A percentile compares a stretch with the other conserved stretches of the same genome.
Conservation (phyloP, 2,113 vertebrate genomes). For the Pionites leucogaster region DNA sequence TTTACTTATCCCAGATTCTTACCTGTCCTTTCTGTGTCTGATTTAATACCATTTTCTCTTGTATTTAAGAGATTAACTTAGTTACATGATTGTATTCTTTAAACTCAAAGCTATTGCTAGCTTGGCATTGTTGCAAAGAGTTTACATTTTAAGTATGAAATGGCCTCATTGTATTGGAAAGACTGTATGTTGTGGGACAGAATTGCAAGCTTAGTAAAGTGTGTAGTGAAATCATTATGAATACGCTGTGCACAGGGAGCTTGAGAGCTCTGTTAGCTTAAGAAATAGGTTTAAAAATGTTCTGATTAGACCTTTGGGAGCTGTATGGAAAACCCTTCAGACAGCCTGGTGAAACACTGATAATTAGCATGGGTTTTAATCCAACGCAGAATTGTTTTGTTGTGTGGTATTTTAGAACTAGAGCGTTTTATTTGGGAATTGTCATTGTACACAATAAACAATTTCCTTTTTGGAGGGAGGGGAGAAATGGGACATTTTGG, state of each 20-base stretch:
- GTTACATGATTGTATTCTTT: neutral
- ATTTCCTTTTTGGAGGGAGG: neutral
- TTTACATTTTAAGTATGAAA: neutral
- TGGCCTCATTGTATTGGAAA: neutral
- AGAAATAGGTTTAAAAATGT: conserved; percentile 28
- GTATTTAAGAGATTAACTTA: neutral
- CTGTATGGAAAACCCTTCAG: neutral
- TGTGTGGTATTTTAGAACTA: neutral
- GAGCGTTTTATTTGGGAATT: neutral
- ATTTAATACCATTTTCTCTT: neutral
- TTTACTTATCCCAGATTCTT: neutral
- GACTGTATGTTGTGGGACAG: neutral
- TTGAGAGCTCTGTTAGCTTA: conserved; percentile 30
- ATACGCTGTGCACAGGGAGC: neutral
- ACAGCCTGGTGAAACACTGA: conserved; percentile 1
- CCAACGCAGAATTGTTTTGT: neutral
- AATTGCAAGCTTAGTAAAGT: neutral
- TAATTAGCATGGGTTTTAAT: conserved; percentile 29
- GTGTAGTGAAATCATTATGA: neutral
- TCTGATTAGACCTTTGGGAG: conserved; percentile 35
- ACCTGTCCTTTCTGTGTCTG: neutral
- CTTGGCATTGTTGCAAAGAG: neutral
- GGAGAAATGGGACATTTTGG: neutral
- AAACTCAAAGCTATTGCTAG: neutral
- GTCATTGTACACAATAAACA: neutral